Conservation (phyloP, 2,888 invertebrate genomes). For the Platycheirus rosarum region DNA sequence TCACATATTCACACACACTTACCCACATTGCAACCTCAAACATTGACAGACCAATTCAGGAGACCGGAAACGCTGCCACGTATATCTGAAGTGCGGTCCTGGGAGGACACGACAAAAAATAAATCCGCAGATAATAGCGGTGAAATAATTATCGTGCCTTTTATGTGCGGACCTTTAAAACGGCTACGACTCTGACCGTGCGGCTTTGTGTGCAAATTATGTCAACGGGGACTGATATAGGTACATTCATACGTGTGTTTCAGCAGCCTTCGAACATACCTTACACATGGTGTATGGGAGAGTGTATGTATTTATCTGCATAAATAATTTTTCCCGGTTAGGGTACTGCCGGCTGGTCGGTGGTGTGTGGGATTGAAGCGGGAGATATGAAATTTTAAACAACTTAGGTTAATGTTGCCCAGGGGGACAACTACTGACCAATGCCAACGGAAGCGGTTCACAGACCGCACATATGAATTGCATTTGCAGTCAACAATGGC, state of each 20-base stretch:
- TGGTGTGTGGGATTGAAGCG: background rate
- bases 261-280: background rate
- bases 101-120: constrained; percentile 30
- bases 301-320: constrained; percentile 55
- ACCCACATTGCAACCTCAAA: too few species aligned
- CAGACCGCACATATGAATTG: constrained; percentile 62
- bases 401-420: constrained; percentile 58
- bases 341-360: too few species aligned
- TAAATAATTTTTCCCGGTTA: constrained; percentile 53
- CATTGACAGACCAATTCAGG: constrained; percentile 13
- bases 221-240: constrained; percentile 52
- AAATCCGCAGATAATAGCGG: constrained; percentile 66
- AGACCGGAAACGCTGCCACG: constrained; percentile 43
- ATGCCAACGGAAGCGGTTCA: constrained; percentile 39
- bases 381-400: constrained; percentile 51
- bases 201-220: constrained; percentile 41
- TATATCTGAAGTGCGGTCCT: constrained; percentile 44
- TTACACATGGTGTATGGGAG: constrained; percentile 24
- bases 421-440: constrained; percentile 11
- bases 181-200: constrained; percentile 31
- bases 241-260: constrained; percentile 35
- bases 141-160: constrained; percentile 69
- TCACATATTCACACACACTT: background rate
- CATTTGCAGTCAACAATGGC: constrained; percentile 55
- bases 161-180: constrained; percentile 44